Evolutionary conservation across 2,888 invertebrate species (phyloP).

Genomic region (Meta bourneti): DNA sequence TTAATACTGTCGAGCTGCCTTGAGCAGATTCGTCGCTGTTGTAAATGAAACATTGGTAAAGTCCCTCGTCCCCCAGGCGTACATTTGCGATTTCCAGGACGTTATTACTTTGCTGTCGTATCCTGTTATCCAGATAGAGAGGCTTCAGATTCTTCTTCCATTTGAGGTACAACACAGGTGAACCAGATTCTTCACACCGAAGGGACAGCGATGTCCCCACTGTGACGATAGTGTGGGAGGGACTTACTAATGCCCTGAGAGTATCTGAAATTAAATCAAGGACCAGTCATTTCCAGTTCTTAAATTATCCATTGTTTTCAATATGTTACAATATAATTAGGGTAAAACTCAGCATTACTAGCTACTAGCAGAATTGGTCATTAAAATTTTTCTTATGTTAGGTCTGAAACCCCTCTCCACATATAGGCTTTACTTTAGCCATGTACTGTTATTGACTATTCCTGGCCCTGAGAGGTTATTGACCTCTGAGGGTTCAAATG

Average conservation of each 20-base stretch:
- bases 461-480: too few relatives aligned
- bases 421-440: too few relatives aligned
- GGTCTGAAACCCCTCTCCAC: too few relatives aligned
- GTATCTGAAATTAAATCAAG: conserved; percentile 37
- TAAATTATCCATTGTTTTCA: too few relatives aligned
- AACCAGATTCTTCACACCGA: conserved; percentile 70
- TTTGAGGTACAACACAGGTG: conserved; percentile 70
- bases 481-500: too few relatives aligned
- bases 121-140: conserved; percentile 61
- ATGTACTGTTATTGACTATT: too few relatives aligned
- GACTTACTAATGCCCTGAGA: conserved; percentile 57
- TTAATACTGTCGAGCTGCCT: conserved; percentile 58
- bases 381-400: too few relatives aligned
- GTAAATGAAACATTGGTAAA: conserved; percentile 76
- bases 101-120: conserved; percentile 73
- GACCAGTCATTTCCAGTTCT: not conserved
- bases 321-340: too few relatives aligned
- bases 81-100: conserved; percentile 74
- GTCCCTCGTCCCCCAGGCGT: conserved; percentile 68
- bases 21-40: conserved; percentile 74
- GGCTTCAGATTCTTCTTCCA: conserved; percentile 76
- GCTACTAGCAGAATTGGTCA: too few relatives aligned
- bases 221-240: conserved; percentile 59
- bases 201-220: conserved; percentile 70
- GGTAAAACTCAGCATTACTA: too few relatives aligned